Percentiles rank a stretch among this genome's conserved stretches.
These are phyloP conservation scores for Apotomis betuletana DNA, from an alignment of 2,888 invertebrate species.

Conservation along the genomic window DNA sequence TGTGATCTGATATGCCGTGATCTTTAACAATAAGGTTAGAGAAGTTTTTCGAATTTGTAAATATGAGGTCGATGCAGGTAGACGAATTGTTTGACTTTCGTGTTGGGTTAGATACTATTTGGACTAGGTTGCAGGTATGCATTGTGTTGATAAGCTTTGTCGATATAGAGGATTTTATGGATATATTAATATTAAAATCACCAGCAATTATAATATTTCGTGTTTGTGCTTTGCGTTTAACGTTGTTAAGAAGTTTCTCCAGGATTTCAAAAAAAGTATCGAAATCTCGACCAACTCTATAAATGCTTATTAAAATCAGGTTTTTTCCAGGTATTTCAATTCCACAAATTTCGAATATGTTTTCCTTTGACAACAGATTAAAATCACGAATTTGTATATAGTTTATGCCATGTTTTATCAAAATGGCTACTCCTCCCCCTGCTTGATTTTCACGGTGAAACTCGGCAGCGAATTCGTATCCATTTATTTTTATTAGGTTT, in stretches of 20 bases:
- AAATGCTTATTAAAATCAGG: slow-evolving; percentile 10
- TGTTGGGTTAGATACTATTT: neutral
- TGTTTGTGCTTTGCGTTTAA: neutral
- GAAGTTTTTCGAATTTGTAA: neutral
- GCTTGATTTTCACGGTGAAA: too few species aligned
- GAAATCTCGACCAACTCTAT: neutral
- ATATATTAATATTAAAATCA: neutral
- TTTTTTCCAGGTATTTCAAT: too few species aligned
- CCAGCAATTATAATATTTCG: neutral
- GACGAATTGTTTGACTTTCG: neutral
- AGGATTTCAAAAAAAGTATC: neutral
- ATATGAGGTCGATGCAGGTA: neutral
- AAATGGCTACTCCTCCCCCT: too few species aligned
- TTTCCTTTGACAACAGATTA: too few species aligned
- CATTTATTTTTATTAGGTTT: too few species aligned
- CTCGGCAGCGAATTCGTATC: too few species aligned
- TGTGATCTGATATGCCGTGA: slow-evolving; percentile 7
- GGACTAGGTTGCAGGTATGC: neutral
- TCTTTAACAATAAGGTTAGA: neutral
- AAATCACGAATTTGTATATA: too few species aligned
- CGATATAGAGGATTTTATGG: neutral
- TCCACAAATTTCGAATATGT: too few species aligned
- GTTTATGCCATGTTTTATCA: too few species aligned
- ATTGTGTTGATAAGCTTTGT: neutral
- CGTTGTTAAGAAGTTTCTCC: neutral